Evolutionary conservation across 2,797 vertebrate genomes (phyloP), one percentile per base, ranked within the genome.

Genomic region (Uromys caudimaculatus): DNA sequence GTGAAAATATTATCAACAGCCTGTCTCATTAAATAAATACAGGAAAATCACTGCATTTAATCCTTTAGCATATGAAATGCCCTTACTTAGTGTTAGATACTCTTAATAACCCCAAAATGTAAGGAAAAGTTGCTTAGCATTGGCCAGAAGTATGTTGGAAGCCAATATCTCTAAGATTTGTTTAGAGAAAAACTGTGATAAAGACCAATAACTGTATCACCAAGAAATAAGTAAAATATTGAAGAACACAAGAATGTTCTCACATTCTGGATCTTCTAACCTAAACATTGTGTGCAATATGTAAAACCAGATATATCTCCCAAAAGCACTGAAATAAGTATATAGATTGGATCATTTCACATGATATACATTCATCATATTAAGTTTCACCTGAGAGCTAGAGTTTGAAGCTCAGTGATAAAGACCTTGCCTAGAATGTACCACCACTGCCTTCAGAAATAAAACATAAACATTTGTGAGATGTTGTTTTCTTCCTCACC

Each of bases 1-100:
- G n/a, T 84, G 79, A 95, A 96, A 96, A 84, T 73, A 96, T 81
- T 95, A 81, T 94, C 94, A 82, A 71, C 62, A 93, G 19, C 52
- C 58, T 96, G 47, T 90, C 88, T 93, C 56, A 73, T 93, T 95
- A 86, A 89, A 87, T 81, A 89, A 58, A 27, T 35, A 76, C 5
- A 89, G 81, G 56, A 64, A 93, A 81, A 94, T 60, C 47, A 82
- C 23, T 71, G n/a, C 41, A 69, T 77, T 87, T 71, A 84, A 85
- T 13, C 75, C 44, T 75, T 94, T 92, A 91, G 60, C 73, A 64
- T 64, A 50, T 60, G 71, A 85, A 54, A 94, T 92, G 16, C 11
- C 9, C 27, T 91, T 81, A 58, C 17, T 86, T 52, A 90, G 69
- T 89, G 50, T 84, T 44, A 85, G 60, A 85, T 64, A 60, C 23